Base-by-base conservation (phyloP, 2,113 vertebrate genomes). In the Takifugu bimaculatus region DNA sequence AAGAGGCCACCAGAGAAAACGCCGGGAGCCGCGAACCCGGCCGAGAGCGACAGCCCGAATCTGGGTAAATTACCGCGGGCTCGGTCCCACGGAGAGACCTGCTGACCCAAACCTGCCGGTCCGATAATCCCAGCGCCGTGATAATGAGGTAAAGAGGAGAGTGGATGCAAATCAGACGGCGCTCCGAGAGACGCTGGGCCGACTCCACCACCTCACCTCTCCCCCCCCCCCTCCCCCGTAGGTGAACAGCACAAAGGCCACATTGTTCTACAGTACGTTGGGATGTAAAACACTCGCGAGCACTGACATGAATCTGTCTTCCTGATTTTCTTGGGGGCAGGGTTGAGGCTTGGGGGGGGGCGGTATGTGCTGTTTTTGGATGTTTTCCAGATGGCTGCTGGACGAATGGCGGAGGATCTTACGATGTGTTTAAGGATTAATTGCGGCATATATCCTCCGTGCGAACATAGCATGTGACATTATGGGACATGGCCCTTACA, bases 231-330 rank as follows among this genome's bases (percentile, higher is more conserved):
- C 26, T 44, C 13, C 71, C 45, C 43, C 26, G 2, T 60, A 77
- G 68, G 72, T 78, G 53, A 54, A 20, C 48, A 44, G n/a, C 72
- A 79, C 68, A 82, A 62, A 84, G 78, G 69, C 35, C 29, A 56
- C 77, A 74, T 79, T 87, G 77, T 85, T 79, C 73, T 14, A 48
- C 42, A 49, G 20, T 47, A 43, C 45, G 54, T 43, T 57, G 1
- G 25, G 57, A 78, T 60, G 69, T 80, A 64, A 79, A 74, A 79
- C 73, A 75, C 69, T 74, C 79, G 57, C 12, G 42, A 75, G 71
- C 12, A 72, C 74, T 73, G 85, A 86, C 78, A 69, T 77, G 79
- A 79, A 82, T 85, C 74, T 81, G 75, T 81, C 81, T 80, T 74
- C 48, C 64, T 75, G 68, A 53, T 75, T 78, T 76, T 70, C 64